Base-by-base conservation (phyloP, 2,888 invertebrate species). In the Synanthedon andrenaeformis region DNA sequence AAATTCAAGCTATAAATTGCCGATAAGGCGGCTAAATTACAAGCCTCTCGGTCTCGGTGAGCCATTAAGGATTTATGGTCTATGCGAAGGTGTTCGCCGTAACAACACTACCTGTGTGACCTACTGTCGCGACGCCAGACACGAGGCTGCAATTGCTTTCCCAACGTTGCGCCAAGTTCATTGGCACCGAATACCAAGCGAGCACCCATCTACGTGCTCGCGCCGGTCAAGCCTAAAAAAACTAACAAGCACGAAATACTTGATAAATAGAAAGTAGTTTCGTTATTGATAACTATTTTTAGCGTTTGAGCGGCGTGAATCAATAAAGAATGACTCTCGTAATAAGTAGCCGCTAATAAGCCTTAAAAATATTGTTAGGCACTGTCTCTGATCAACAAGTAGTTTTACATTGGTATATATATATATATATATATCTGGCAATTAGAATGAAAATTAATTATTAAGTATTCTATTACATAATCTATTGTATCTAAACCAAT, bases 251-350 rank as follows among this genome's bases (percentile, higher is more conserved):
- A 72, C 69, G 69, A 74, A 74, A 76, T 75, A 75, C 10, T 76
- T 69, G 66, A 72, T 70, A 78, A 81, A 81, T 81, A 82, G 82
- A 83, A 83, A 84, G 81, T 78, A 69, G 69, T 72, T 74, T 72
- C 70, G 70, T 70, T 68, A 75, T 70, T 69, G 67, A 74, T 66
- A 69, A 70, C 67, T 74, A 72, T 76, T 76, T 75, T 76, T 77
- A 71, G 68, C 64, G 61, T 63, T 63, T 60, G 65, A 59, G 57
- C 59, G 56, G 55, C 55, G 54, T 56, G 51, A 57, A 54, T 52
- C 51, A 56, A 52, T 52, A 57, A 51, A 51, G 48, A 51, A 55
- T 49, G 52, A 53, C 45, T 42, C 13, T n/a, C 14, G 45, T 13
- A 45, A 45, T 45, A n/a, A 14, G 45, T 45, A 45, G 45, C 45